Conservation (phyloP, 2,797 vertebrate species). For the Nannoperca obscura region DNA sequence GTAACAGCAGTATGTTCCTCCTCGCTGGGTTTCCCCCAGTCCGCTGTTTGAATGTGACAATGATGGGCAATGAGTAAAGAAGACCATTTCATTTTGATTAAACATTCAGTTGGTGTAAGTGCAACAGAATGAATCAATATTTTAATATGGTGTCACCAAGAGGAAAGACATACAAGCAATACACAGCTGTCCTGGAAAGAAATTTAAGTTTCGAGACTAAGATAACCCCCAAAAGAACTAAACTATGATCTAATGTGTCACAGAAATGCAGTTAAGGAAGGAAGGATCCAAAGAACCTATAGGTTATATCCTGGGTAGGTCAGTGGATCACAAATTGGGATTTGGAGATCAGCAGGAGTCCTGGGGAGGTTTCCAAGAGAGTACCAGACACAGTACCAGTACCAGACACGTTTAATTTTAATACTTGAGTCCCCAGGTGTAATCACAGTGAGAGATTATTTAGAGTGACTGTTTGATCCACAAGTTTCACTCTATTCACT, state of each 20-base stretch:
- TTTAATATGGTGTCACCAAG: background rate
- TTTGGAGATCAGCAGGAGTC: constrained; percentile 25
- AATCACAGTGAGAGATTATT: background rate
- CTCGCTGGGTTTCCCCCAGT: background rate
- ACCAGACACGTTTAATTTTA: no score
- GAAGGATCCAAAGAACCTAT: background rate
- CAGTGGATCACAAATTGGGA: background rate
- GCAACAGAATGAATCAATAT: background rate
- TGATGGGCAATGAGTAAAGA: background rate
- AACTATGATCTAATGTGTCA: background rate
- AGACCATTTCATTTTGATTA: background rate
- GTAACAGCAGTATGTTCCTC: background rate
- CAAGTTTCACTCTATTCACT: background rate
- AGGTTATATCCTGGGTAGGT: background rate
- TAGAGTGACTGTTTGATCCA: background rate
- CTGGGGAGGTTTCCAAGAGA: background rate
- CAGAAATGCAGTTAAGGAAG: background rate
- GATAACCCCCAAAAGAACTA: background rate
- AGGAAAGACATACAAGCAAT: background rate
- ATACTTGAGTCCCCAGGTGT: background rate
- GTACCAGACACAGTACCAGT: background rate
- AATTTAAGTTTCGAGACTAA: background rate
- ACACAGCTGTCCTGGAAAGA: background rate
- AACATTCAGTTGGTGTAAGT: background rate
- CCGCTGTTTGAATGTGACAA: constrained; percentile 15